A percentile compares a stretch with the other conserved stretches of the same genome.
Conservation (phyloP, 2,888 invertebrate species). For the Catocala fraxini region DNA sequence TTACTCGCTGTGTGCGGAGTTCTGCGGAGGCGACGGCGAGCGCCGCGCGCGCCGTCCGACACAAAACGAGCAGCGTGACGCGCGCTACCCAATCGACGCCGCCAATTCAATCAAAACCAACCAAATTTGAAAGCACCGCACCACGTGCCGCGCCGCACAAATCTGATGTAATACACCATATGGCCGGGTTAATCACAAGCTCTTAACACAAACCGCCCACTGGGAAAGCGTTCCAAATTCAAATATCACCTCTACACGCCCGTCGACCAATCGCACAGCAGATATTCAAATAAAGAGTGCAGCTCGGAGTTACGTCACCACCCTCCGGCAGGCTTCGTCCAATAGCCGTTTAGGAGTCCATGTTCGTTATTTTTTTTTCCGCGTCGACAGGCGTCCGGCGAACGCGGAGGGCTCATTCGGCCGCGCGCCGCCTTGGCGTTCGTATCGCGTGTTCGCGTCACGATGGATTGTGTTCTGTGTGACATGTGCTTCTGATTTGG, state of each 20-base stretch:
- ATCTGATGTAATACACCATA: conserved; percentile 71
- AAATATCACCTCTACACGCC: conserved; percentile 73
- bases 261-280: conserved; percentile 67
- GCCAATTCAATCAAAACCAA: conserved; percentile 82
- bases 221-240: conserved; percentile 78
- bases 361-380: conserved; percentile 77
- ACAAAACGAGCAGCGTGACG: conserved; percentile 71
- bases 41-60: conserved; percentile 58
- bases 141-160: conserved; percentile 60
- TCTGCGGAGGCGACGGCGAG: conserved; percentile 56
- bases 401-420: conserved; percentile 76
- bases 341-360: conserved; percentile 75
- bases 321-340: conserved; percentile 67
- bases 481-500: conserved; percentile 82
- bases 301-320: conserved; percentile 62
- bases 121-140: conserved; percentile 72
- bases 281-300: conserved; percentile 72
- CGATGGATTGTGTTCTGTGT: conserved; percentile 85
- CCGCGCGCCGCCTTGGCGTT: conserved; percentile 85
- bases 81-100: conserved; percentile 72
- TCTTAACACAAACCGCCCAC: conserved; percentile 77
- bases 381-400: conserved; percentile 65
- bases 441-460: conserved; percentile 82
- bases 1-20: conserved; percentile 53
- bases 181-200: conserved; percentile 80